Conservation (phyloP, 1,140 invertebrate genomes). For the Panagrolaimus sp. region DNA sequence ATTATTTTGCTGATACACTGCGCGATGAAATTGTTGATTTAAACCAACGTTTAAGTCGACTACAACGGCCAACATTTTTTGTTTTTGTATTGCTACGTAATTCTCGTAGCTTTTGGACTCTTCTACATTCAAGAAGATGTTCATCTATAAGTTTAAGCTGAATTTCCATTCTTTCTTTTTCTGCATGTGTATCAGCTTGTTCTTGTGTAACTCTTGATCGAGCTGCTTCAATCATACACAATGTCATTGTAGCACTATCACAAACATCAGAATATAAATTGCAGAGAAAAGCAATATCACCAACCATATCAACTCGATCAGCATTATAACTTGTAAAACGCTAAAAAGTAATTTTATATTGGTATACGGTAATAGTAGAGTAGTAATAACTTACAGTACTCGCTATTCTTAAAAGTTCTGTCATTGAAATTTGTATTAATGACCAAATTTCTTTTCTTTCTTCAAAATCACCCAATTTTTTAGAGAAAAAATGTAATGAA, state of each 20-base stretch:
- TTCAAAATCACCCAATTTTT: neutral
- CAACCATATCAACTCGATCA: constrained; percentile 26
- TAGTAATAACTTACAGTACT: constrained; percentile 6
- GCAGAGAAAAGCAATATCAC: constrained; percentile 23
- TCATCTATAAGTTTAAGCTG: constrained; percentile 28
- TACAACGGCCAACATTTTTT: neutral
- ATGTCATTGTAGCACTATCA: constrained; percentile 25
- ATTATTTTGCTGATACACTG: constrained; percentile 6
- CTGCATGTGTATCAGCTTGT: constrained; percentile 1
- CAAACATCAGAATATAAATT: constrained; percentile 30
- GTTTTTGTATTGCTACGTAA: constrained; percentile 15
- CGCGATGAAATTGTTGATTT: constrained; percentile 1
- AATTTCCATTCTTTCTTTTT: constrained; percentile 14
- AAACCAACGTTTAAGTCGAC: constrained; percentile 9
- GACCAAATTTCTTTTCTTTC: constrained; percentile 14
- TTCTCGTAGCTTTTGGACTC: constrained; percentile 24
- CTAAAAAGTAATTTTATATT: constrained; percentile 19
- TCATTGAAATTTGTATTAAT: neutral
- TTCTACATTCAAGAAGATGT: constrained; percentile 27
- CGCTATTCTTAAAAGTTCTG: constrained; percentile 6
- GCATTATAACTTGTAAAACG: constrained; percentile 26
- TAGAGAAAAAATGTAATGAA: constrained; percentile 14
- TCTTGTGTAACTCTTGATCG: constrained; percentile 16
- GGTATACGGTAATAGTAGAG: neutral
- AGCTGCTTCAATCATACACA: constrained; percentile 33